Base-by-base conservation (phyloP, 2,888 invertebrate species). In the Eurytoma californica region DNA sequence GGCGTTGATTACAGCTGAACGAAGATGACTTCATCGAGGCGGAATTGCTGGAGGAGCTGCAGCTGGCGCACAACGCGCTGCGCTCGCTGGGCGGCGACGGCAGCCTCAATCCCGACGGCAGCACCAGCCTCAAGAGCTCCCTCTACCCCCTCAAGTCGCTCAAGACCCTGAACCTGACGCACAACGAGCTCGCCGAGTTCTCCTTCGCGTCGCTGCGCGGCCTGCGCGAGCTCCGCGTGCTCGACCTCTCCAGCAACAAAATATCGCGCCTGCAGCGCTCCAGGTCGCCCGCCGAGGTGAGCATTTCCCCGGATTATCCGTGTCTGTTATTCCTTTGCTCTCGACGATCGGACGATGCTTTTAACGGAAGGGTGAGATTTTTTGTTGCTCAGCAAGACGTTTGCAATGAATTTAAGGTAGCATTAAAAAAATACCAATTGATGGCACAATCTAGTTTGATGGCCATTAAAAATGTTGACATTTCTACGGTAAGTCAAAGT, bases 151-250 rank as follows among this genome's bases (percentile, higher is more conserved):
- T 96, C 70, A 92, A 93, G 84, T 93, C 93, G 13, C 90, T 97
- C 28, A 92, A 92, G 82, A 93, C 92, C 82, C 92, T 95, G 61
- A 96, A 96, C 90, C 91, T 97, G 80, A 95, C 95, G 0, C 94
- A 94, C 87, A 97, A 97, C 87, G 91, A 92, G 57, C 92, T 96
- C 77, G 92, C 92, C 0, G 95, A 95, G 86, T 96, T 97, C 90
- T 95, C 95, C 0, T 92, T 96, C 86, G 94, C 94, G 88, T 95
- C 96, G 89, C 93, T 96, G 65, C 94, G 94, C 77, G 96, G 96
- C 0, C 90, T 96, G 79, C 93, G 93, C 82, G 92, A 93, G 82
- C 90, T 97, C n/a, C 93, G 93, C 67, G 92, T 93, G 18, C 92
- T 96, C 75, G 96, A 96, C 90, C 91, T 96, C 30, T 96, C 96